Evolutionary conservation across 2,113 vertebrate species (phyloP).

Genomic region (Colius striatus): DNA sequence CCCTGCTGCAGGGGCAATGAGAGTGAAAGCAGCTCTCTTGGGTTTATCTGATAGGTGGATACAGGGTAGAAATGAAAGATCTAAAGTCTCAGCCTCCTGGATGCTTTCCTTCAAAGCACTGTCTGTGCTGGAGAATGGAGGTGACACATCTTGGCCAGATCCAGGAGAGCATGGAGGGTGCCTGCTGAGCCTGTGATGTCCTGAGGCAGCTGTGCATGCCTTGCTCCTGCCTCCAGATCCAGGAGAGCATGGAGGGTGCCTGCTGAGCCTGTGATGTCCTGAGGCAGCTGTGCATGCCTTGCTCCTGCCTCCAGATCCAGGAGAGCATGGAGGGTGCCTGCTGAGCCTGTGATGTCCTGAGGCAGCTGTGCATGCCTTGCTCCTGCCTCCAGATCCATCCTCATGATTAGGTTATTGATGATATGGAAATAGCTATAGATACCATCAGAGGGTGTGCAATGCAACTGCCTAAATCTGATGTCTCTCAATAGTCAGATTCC

Average conservation of each 20-base stretch:
- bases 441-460: background rate
- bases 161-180: background rate
- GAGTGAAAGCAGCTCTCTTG: background rate
- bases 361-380: background rate
- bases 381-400: background rate
- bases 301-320: background rate
- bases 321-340: background rate
- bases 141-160: background rate
- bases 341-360: background rate
- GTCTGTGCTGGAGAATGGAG: background rate
- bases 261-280: background rate
- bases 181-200: background rate
- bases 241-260: background rate
- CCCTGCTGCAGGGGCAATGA: background rate
- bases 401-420: background rate
- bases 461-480: background rate
- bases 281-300: background rate
- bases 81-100: background rate
- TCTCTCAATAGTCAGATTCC: background rate
- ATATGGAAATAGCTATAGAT: background rate
- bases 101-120: background rate
- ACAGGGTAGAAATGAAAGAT: background rate
- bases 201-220: background rate
- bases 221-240: background rate
- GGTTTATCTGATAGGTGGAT: background rate